Conservation (phyloP, 53 echinoderm and acorn worm genomes). For the Actinopyga echinites region DNA sequence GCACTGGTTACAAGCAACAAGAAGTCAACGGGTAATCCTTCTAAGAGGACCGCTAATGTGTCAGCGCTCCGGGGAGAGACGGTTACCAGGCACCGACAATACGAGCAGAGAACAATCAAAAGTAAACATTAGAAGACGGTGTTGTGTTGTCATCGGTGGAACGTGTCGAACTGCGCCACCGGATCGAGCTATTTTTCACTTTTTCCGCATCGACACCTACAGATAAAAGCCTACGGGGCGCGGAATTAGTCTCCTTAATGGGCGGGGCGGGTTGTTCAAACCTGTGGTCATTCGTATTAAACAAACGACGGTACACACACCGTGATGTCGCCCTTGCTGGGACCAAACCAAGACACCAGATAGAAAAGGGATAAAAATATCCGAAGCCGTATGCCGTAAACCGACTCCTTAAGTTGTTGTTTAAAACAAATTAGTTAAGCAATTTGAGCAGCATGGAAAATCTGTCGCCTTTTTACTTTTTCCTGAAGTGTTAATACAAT, state of each 20-base stretch:
- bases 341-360: background rate
- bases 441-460: slow-evolving; percentile 1
- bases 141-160: background rate
- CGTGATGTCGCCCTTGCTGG: too few relatives aligned
- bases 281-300: slow-evolving; percentile 33
- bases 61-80: slow-evolving; percentile 28
- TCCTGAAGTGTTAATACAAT: background rate
- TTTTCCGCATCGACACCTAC: slow-evolving; percentile 10
- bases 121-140: background rate
- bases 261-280: slow-evolving; percentile 36
- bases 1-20: background rate
- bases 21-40: slow-evolving; percentile 25
- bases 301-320: slow-evolving; percentile 15
- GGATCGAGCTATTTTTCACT: too few relatives aligned
- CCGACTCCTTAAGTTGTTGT: background rate
- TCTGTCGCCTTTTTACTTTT: background rate
- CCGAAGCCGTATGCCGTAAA: background rate
- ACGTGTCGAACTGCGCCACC: too few relatives aligned
- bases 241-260: slow-evolving; percentile 21
- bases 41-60: background rate
- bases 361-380: background rate
- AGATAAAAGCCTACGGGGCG: slow-evolving; percentile 19
- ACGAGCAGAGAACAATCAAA: background rate
- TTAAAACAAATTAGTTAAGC: slow-evolving; percentile 5
- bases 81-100: background rate